A percentile compares a stretch with the other conserved stretches of the same genome.
Evolutionary conservation across 1,140 invertebrate genomes (phyloP).

Genomic region (Leptinotarsa lineolata): DNA sequence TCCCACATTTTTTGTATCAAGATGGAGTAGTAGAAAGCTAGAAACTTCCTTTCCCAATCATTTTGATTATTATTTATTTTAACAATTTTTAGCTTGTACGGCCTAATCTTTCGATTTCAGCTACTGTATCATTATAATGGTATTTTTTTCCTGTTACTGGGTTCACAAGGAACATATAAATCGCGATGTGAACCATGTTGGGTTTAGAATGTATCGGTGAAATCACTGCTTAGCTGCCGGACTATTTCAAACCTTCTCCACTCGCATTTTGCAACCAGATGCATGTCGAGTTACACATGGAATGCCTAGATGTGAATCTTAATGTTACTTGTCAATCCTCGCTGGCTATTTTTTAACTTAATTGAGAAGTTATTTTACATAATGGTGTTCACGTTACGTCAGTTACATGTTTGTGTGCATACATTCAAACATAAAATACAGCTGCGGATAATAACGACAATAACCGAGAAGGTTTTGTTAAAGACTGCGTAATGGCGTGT

Average conservation of each 20-base stretch:
- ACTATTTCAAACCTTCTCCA: slow-evolving; percentile 34
- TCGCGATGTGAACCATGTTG: background rate
- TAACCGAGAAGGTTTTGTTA: slow-evolving; percentile 2
- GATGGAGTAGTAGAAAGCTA: too few species aligned
- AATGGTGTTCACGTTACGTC: slow-evolving; percentile 39
- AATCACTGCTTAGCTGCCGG: background rate
- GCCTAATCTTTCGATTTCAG: background rate
- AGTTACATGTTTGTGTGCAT: slow-evolving; percentile 29
- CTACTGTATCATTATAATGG: background rate
- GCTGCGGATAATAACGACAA: slow-evolving; percentile 10
- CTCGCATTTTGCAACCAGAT: slow-evolving; percentile 37
- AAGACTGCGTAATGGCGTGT: background rate
- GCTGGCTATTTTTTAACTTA: slow-evolving; percentile 38
- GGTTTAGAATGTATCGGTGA: background rate
- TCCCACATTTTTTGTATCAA: too few species aligned
- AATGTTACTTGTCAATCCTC: slow-evolving; percentile 41
- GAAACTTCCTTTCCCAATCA: too few species aligned
- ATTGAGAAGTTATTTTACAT: slow-evolving; percentile 43
- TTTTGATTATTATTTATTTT: too few species aligned
- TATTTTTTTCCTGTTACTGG: too few species aligned
- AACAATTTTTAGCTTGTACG: background rate
- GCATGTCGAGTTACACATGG: slow-evolving; percentile 39
- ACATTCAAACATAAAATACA: slow-evolving; percentile 32
- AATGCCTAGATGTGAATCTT: slow-evolving; percentile 42
- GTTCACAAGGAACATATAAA: background rate